These are phyloP conservation scores for Portevinia maculata DNA, from an alignment of 2,888 invertebrate species.

Conservation along the genomic window DNA sequence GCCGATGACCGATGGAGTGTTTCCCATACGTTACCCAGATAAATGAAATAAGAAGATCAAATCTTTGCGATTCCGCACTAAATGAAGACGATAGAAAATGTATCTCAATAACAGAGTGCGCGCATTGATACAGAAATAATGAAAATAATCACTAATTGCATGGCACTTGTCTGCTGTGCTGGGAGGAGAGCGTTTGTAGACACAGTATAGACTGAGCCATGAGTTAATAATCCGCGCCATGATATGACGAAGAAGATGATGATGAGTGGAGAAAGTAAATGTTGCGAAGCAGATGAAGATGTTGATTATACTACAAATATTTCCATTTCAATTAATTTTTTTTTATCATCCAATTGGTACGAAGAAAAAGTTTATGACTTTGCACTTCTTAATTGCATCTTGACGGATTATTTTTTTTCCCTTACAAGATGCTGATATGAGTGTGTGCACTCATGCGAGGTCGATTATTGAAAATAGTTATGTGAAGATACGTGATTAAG, in stretches of 20 bases:
- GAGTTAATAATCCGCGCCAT: constrained; percentile 20
- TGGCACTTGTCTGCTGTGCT: constrained; percentile 12
- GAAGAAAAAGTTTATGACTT: constrained; percentile 19
- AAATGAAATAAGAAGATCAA: too few species aligned
- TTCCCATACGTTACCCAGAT: too few species aligned
- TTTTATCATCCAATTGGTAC: constrained; percentile 10
- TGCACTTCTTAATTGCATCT: constrained; percentile 45
- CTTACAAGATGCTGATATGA: background rate
- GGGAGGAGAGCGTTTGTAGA: background rate
- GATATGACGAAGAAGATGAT: constrained; percentile 5
- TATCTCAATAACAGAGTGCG: constrained; percentile 15
- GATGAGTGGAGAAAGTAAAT: constrained; percentile 41
- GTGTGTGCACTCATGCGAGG: constrained; percentile 16
- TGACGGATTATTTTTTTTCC: constrained; percentile 16
- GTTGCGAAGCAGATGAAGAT: constrained; percentile 2
- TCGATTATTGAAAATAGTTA: constrained; percentile 15
- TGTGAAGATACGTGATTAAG: background rate
- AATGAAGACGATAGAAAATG: background rate
- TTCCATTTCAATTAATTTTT: constrained; percentile 29
- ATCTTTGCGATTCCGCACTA: constrained; percentile 1
- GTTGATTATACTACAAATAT: constrained; percentile 25
- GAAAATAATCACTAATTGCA: constrained; percentile 44
- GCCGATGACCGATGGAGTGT: background rate
- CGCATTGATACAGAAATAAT: constrained; percentile 26
- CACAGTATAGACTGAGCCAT: constrained; percentile 16